Evolutionary conservation across 2,888 invertebrate species (phyloP).

Genomic region (Isotomurus palustris): DNA sequence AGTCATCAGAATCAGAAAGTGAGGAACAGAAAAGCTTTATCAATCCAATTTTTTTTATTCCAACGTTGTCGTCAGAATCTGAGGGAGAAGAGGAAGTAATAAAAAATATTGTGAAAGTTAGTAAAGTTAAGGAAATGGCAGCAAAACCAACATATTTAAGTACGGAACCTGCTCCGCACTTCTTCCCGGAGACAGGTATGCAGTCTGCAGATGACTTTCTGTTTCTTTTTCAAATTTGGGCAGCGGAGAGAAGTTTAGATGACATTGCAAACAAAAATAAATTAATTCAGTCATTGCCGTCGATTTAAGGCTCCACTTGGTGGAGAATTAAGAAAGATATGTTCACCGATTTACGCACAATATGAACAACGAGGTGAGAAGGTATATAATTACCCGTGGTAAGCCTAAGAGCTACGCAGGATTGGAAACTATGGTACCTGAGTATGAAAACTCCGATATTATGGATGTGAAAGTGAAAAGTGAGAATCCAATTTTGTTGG

Average conservation of each 20-base stretch:
- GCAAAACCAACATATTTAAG: too few relatives aligned
- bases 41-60: too few relatives aligned
- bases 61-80: too few relatives aligned
- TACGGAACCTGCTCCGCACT: neutral
- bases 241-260: neutral
- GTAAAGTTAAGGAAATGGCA: too few relatives aligned
- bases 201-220: neutral
- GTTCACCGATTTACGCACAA: neutral
- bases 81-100: too few relatives aligned
- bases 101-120: too few relatives aligned
- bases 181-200: neutral
- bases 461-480: neutral
- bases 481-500: neutral
- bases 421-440: neutral
- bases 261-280: neutral
- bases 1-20: too few relatives aligned
- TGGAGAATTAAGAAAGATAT: neutral
- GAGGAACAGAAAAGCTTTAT: too few relatives aligned
- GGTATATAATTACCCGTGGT: neutral
- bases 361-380: neutral
- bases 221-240: conserved; percentile 3
- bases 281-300: neutral
- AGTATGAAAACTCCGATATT: neutral
- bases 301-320: neutral
- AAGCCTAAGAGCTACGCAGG: neutral